phyloP scores from a whole-genome alignment of 1,140 invertebrate species.

The Orchesella cincta region DNA sequence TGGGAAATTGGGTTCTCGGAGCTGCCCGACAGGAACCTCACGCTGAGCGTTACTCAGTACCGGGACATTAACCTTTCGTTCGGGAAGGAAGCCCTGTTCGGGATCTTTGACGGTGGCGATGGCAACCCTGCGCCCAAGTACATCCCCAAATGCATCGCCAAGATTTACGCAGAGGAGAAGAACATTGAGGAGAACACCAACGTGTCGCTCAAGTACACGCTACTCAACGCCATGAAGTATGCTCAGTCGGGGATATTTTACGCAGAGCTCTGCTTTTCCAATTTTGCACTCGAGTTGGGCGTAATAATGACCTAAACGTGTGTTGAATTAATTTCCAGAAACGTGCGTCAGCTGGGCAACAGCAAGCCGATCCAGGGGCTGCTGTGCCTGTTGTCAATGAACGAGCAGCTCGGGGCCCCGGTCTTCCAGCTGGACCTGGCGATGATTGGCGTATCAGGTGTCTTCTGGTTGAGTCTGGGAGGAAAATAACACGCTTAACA shows the following conservation, averaged over 20 bases:
- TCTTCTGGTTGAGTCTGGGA: constrained; percentile 46
- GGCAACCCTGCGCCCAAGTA: constrained; percentile 68
- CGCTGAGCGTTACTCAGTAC: constrained; percentile 73
- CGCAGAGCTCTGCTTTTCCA: background rate
- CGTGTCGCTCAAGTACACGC: constrained; percentile 80
- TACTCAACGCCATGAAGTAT: constrained; percentile 50
- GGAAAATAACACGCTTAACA: constrained; percentile 44
- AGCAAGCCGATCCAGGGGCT: constrained; percentile 47
- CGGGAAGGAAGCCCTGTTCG: constrained; percentile 72
- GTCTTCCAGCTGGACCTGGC: constrained; percentile 46
- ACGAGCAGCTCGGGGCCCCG: constrained; percentile 41
- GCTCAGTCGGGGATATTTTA: background rate
- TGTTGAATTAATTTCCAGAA: constrained; percentile 44
- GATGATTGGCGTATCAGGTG: constrained; percentile 49
- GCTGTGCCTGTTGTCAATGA: constrained; percentile 44
- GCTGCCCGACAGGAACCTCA: constrained; percentile 69
- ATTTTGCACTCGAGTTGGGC: background rate
- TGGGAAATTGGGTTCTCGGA: constrained; percentile 83
- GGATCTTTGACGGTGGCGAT: constrained; percentile 72
- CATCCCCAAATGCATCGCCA: constrained; percentile 72
- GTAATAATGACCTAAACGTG: too few species aligned
- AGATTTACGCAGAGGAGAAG: constrained; percentile 73
- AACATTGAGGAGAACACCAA: constrained; percentile 74
- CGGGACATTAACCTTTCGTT: constrained; percentile 74
- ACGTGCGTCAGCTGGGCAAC: constrained; percentile 45